phyloP scores from a whole-genome alignment of 1,140 invertebrate genomes.

The Calephelis virginiensis region DNA sequence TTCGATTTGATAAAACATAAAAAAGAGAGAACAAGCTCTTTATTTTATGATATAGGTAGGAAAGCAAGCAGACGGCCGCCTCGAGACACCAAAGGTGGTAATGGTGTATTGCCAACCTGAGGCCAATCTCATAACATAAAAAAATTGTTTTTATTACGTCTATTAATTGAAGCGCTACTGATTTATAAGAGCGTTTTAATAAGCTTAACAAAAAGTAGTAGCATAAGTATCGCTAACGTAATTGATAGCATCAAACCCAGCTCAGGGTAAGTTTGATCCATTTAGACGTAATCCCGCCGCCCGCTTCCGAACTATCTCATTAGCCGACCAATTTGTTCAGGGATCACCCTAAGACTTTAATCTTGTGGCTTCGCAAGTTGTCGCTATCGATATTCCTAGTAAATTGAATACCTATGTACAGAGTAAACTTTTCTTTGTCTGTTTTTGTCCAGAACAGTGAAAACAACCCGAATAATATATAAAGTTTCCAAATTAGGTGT shows the following conservation, averaged over 20 bases:
- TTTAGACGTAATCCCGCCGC: slow-evolving; percentile 56
- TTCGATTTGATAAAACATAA: no score
- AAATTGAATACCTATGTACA: slow-evolving; percentile 10
- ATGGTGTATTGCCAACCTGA: no score
- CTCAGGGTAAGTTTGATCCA: slow-evolving; percentile 58
- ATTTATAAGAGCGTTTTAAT: slow-evolving; percentile 1
- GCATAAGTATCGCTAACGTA: slow-evolving; percentile 28
- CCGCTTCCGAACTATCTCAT: slow-evolving; percentile 59
- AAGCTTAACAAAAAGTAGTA: background rate
- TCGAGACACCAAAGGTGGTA: no score
- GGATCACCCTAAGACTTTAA: slow-evolving; percentile 62
- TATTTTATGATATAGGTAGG: no score
- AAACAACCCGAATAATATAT: no score
- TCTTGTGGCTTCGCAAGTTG: slow-evolving; percentile 49
- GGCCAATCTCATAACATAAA: no score
- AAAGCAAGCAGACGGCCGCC: no score
- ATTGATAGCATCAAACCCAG: slow-evolving; percentile 39
- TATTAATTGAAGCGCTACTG: background rate
- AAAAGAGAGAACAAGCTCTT: no score
- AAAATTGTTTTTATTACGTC: no score
- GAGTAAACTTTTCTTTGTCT: no score
- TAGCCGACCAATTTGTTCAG: slow-evolving; percentile 66
- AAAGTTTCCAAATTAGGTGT: no score
- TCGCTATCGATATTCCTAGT: slow-evolving; percentile 27
- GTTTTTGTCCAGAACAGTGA: no score